Percentiles rank a stretch among this genome's conserved stretches.
These are phyloP conservation scores for Pheosia tremula DNA, from an alignment of 2,888 invertebrate species.

Conservation along the genomic window DNA sequence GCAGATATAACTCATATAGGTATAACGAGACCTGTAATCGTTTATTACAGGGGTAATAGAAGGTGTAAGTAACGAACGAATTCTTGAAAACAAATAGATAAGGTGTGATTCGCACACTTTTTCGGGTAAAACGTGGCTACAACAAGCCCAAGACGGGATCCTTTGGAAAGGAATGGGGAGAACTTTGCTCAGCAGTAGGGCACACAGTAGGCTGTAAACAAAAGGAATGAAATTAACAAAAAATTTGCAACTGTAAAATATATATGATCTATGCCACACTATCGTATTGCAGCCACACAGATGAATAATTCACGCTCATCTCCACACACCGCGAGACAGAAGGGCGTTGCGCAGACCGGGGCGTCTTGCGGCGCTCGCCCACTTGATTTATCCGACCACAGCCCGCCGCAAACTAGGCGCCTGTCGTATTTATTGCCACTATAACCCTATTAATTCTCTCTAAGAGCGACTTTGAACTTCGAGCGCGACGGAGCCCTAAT, in stretches of 20 bases:
- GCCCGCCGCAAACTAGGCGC: constrained; percentile 74
- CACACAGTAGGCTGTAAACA: too few species aligned
- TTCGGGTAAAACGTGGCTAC: too few species aligned
- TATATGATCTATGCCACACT: background rate
- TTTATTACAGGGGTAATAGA: too few species aligned
- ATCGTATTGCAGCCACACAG: background rate
- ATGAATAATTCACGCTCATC: constrained; percentile 11
- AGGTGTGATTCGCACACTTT: too few species aligned
- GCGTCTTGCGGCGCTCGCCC: constrained; percentile 71
- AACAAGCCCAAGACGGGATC: too few species aligned
- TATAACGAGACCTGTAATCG: too few species aligned
- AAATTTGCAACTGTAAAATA: background rate
- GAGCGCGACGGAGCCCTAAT: constrained; percentile 47
- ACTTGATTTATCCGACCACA: constrained; percentile 79
- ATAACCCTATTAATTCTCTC: constrained; percentile 81
- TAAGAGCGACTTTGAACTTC: constrained; percentile 69
- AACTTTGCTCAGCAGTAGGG: too few species aligned
- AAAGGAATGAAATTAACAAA: too few species aligned
- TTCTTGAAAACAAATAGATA: too few species aligned
- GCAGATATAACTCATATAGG: too few species aligned
- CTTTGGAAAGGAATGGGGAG: too few species aligned
- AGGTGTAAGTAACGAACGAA: too few species aligned
- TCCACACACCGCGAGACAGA: constrained; percentile 33
- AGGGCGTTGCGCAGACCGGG: constrained; percentile 49
- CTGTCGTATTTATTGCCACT: constrained; percentile 80